Evolutionary conservation across 2,888 invertebrate genomes (phyloP), one percentile per base, ranked within the genome.

Genomic region (Sarcophaga rosellei): DNA sequence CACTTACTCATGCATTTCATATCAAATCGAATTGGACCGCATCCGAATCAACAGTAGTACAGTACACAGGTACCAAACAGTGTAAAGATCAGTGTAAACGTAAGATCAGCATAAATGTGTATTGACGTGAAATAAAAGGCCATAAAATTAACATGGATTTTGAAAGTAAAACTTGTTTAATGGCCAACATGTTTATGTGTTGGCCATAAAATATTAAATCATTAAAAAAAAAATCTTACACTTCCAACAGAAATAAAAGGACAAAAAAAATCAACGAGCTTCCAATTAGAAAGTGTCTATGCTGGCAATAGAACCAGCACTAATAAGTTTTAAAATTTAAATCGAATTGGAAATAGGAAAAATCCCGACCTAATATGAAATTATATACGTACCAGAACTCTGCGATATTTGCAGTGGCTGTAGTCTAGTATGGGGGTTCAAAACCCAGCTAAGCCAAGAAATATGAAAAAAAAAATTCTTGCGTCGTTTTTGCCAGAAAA

Each of bases 101-200:
- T 57, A 65, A 17, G 12, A n/a, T 53, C 68, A 69, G 25, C 21
- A 11, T 10, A 35, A 35, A 35, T 53, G 53, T 53, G 15, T 17
- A 53, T 53, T 53, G 53, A 25, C 57, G 45, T 47, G 23, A 47
- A 84, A 63, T 74, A 44, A 79, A 44, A 83, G 25, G 53, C 78
- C 73, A 83, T 83, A 72, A 82, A 72, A 66, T 84, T 70, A 81
- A 78, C 78, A 53, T 77, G 72, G 68, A 80, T 77, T 83, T 80
- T 77, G 80, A 86, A 83, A 82, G 80, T 83, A 57, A 86, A 86
- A 86, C 79, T 80, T 21, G 80, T 83, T 82, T 83, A 83, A 78
- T 57, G 65, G 66, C 47, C 78, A 76, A 53, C 57, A 72, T 20
- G 35, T 53, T 35, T 70, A 79, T 61, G 61, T 78, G 53, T 17